A percentile compares a stretch with the other conserved stretches of the same genome.
These are phyloP conservation scores for Ciconia nigra DNA, from an alignment of 2,797 vertebrate species.

Conservation along the genomic window DNA sequence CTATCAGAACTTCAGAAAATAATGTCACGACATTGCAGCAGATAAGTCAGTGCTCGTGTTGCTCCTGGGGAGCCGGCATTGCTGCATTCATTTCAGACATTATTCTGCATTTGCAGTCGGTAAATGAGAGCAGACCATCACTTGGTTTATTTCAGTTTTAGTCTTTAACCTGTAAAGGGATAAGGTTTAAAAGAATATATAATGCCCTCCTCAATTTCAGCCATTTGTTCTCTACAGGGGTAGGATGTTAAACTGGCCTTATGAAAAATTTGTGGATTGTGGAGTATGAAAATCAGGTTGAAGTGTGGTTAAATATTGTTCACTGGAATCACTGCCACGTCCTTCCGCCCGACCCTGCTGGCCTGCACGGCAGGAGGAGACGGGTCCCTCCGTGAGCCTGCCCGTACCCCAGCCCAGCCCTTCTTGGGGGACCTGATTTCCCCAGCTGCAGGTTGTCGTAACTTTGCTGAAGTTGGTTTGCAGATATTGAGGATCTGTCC, in stretches of 20 bases:
- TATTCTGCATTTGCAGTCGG: neutral
- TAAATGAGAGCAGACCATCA: neutral
- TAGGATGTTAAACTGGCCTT: neutral
- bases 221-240: neutral
- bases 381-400: accelerated
- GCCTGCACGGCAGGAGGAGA: neutral
- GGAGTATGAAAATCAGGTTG: neutral
- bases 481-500: neutral
- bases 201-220: neutral
- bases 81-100: neutral
- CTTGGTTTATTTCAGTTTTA: neutral
- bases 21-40: neutral
- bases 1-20: neutral
- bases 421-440: neutral
- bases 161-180: neutral
- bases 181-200: neutral
- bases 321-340: accelerated
- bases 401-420: neutral
- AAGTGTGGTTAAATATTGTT: neutral
- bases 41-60: accelerated
- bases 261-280: neutral
- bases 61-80: neutral
- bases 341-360: neutral
- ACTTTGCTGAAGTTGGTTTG: neutral
- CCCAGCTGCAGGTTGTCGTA: neutral